A percentile compares a stretch with the other conserved stretches of the same genome.
phyloP scores from a whole-genome alignment of 2,113 vertebrate species.

The Grammatotria lemairii region DNA sequence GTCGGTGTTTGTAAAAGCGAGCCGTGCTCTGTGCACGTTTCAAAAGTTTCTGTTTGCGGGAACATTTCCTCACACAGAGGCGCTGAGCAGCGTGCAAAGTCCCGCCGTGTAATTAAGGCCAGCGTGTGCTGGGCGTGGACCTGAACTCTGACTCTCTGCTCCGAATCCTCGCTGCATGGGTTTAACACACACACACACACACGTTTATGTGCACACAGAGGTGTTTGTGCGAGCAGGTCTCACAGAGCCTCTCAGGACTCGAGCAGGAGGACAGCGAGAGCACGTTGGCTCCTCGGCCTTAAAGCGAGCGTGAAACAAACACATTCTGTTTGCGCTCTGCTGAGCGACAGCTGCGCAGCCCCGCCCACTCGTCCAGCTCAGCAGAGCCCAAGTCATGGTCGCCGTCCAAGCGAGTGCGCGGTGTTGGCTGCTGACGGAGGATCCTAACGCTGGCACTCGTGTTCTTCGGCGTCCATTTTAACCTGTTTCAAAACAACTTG shows the following conservation, averaged over 20 bases:
- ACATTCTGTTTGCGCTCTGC: not conserved
- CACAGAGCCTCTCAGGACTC: not conserved
- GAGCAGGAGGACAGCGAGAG: not conserved
- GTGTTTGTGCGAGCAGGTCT: not conserved
- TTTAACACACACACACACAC: not conserved
- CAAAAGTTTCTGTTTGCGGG: not conserved
- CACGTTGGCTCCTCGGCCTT: not conserved
- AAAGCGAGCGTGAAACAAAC: not conserved
- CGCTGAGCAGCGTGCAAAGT: not conserved
- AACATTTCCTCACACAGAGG: not conserved
- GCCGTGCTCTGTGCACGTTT: not conserved
- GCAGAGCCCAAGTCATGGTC: not conserved
- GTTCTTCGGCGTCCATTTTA: not conserved
- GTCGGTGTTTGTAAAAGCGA: not conserved
- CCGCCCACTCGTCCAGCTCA: not conserved
- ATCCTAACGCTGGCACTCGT: not conserved
- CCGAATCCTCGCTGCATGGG: not conserved
- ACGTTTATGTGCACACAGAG: not conserved
- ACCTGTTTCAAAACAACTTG: constrained; percentile 34
- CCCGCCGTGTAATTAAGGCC: not conserved
- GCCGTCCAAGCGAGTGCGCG: not conserved
- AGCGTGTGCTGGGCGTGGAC: not conserved
- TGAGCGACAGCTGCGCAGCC: not conserved
- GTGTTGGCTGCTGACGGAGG: not conserved
- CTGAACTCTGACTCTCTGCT: not conserved